A percentile compares a stretch with the other conserved stretches of the same genome.
phyloP scores from a whole-genome alignment of 2,888 invertebrate genomes.

The Heliconius sara region DNA sequence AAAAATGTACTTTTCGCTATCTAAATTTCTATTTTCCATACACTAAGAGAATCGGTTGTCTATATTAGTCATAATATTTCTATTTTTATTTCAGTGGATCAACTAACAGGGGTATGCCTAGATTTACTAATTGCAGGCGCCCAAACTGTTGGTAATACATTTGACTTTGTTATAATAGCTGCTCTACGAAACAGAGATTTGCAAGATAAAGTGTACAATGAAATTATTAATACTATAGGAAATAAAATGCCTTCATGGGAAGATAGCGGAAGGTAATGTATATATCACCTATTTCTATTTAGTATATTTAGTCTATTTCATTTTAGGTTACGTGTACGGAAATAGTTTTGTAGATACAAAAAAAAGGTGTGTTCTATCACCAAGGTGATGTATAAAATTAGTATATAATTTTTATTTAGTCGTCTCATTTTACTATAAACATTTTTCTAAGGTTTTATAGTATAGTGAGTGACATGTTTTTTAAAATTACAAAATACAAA shows the following conservation, averaged over 20 bases:
- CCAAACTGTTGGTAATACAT: conserved; percentile 86
- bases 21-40: not conserved
- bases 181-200: conserved; percentile 82
- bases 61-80: not conserved
- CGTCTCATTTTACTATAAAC: no score
- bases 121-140: conserved; percentile 88
- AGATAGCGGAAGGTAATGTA: conserved; percentile 51
- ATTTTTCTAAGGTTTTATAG: no score
- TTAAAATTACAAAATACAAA: no score
- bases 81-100: conserved; percentile 31
- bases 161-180: conserved; percentile 84
- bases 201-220: conserved; percentile 83
- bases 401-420: no score
- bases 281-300: not conserved
- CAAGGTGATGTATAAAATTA: no score
- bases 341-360: no score
- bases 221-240: conserved; percentile 84
- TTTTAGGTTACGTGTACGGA: no score
- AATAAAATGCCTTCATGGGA: conserved; percentile 62
- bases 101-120: conserved; percentile 77
- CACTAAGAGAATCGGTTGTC: not conserved
- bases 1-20: no score
- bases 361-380: no score
- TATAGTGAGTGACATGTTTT: no score
- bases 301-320: not conserved